Base-by-base conservation (phyloP, 1,140 invertebrate genomes). In the Mercenaria mercenaria region DNA sequence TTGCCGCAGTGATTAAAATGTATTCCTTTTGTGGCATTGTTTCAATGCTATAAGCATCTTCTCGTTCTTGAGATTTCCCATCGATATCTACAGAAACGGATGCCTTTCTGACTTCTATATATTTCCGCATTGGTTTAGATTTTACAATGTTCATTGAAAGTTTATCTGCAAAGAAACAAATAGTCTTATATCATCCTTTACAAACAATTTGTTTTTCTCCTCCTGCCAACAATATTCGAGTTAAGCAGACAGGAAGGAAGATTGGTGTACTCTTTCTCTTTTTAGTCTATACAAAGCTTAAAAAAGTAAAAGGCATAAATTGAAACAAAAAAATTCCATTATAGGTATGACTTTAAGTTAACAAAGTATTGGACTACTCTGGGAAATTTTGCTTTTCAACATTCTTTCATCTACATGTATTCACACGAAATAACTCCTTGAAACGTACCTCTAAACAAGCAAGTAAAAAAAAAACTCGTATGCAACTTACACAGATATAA, bases 21-120 rank as follows among this genome's bases (percentile, higher is more conserved):
- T 23, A 39, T n/a, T 83, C 43, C 3, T 37, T 87, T 23, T 59
- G 15, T 26, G 80, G 39, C 41, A 91, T 50, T 26, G 91, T 80
- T 43, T 80, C 41, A 29, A 94, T 50, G 6, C 2, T 59, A 81
- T 94, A 93, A 3, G 89, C 88, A 29, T 94, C 93, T 15, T 37
- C n/a, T 11, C 26, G 50, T 43, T 39, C 37, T 34, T 15, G 23
- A 37, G 18, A 8, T 82, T 23, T 79, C 2, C 23, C 26, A 47
- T 76, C 83, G 0, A 56, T 50, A 32, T 34, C 18, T 1, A 88
- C 41, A 20, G 29, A 67, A n/a, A 88, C 59, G 20, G 74, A 26
- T 11, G 23, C 37, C 69, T 80, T 80, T 4, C 26, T 52, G 10
- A 88, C n/a, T n/a, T 80, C 32, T 56, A 88, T 69, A 47, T 47